Base-by-base conservation (phyloP, 2,113 vertebrate species). In the Anhinga anhinga region DNA sequence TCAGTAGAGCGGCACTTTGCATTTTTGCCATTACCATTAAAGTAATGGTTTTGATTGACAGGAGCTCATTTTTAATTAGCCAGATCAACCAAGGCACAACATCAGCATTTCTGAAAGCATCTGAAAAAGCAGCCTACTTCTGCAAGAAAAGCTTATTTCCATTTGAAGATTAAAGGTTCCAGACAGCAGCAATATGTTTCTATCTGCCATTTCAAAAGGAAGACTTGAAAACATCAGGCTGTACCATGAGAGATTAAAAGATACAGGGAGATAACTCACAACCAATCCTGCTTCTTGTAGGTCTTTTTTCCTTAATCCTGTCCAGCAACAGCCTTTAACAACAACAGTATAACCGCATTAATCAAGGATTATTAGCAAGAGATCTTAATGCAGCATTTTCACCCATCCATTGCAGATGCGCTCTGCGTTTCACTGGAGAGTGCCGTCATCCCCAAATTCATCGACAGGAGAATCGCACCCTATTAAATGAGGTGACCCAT, bases 31-130 rank as follows among this genome's bases (percentile, higher is more conserved):
- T 67, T 89, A 56, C 53, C 58, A 80, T 96, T 97, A 73, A 78
- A 81, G 71, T 61, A 92, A 86, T 45, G 40, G 34, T 56, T 98
- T 95, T 97, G 96, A 97, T 73, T 95, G 94, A 86, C 92, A 96
- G 61, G 15, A 95, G 69, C 84, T 95, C 82, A 69, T 86, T 95
- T 96, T 97, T 96, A 97, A 95, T 95, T 97, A 96, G 93, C 86
- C 83, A 95, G 86, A 95, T 96, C 90, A 96, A 96, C 74, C 56
- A 87, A 94, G 86, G 66, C 94, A 93, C 67, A 95, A 92, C 94
- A 97, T 79, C 90, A 96, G 96, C 85, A 92, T 82, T 97, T 96
- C 92, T 96, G 90, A 98, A 93, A 90, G 69, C 56, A 63, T 90
- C 61, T 94, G 59, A 82, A 95, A 88, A 95, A 91, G 72, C 53